Percentiles rank a stretch among this genome's conserved stretches.
Evolutionary conservation across 2,797 vertebrate genomes (phyloP).

Genomic region (Mormyrus proboscirostris): DNA sequence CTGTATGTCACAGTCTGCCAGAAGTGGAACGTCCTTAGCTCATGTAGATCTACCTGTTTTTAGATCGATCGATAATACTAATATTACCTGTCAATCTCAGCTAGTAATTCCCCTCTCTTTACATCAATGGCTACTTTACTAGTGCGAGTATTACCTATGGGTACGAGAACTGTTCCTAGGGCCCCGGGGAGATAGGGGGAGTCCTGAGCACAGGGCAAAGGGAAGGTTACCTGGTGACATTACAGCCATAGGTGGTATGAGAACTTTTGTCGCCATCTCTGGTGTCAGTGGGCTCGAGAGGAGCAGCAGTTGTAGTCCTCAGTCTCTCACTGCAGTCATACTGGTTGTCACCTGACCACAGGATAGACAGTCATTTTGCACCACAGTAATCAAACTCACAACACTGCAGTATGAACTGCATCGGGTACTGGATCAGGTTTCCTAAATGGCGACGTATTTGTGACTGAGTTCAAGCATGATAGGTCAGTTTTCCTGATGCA

Average conservation of each 20-base stretch:
- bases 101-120: background rate
- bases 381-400: background rate
- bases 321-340: conserved; percentile 37
- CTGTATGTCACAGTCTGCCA: background rate
- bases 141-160: background rate
- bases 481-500: background rate
- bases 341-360: conserved; percentile 21
- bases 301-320: background rate
- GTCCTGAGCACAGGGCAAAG: background rate
- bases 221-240: background rate
- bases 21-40: background rate
- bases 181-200: background rate
- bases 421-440: background rate
- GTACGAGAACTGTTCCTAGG: background rate
- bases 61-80: background rate
- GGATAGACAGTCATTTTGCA: background rate
- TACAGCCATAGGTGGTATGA: background rate
- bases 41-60: background rate
- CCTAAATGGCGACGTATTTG: background rate
- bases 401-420: background rate
- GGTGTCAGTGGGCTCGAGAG: conserved; percentile 16
- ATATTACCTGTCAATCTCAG: background rate
- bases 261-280: background rate
- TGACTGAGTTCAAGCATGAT: background rate
- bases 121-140: background rate